These are phyloP conservation scores for Panthera uncia DNA, from an alignment of 2,113 vertebrate genomes.

Conservation along the genomic window DNA sequence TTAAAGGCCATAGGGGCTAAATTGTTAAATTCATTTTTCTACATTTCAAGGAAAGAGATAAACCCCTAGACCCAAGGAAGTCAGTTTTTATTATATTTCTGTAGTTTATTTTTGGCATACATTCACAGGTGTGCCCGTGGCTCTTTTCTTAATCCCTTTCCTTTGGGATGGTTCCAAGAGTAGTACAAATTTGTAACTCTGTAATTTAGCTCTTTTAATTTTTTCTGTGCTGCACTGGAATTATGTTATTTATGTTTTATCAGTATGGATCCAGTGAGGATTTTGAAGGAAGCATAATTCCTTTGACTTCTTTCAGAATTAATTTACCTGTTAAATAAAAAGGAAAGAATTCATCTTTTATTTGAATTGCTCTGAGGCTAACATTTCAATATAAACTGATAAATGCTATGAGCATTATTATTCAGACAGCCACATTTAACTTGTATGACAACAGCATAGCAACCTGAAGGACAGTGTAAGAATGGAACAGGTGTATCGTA, in stretches of 20 bases:
- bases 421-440: slow-evolving; percentile 67
- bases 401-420: slow-evolving; percentile 66
- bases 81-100: slow-evolving; percentile 75
- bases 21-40: slow-evolving; percentile 80
- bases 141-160: slow-evolving; percentile 79
- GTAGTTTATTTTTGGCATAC: slow-evolving; percentile 79
- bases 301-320: slow-evolving; percentile 76
- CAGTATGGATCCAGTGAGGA: slow-evolving; percentile 78
- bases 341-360: slow-evolving; percentile 71
- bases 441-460: slow-evolving; percentile 40
- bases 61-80: slow-evolving; percentile 73
- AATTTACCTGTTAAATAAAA: slow-evolving; percentile 79
- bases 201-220: slow-evolving; percentile 80
- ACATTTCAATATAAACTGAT: slow-evolving; percentile 78
- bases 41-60: slow-evolving; percentile 75
- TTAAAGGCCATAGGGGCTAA: slow-evolving; percentile 77
- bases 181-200: slow-evolving; percentile 71
- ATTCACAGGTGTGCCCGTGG: slow-evolving; percentile 78
- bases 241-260: slow-evolving; percentile 80
- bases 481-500: neutral
- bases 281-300: slow-evolving; percentile 77
- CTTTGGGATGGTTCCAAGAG: slow-evolving; percentile 77
- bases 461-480: slow-evolving; percentile 15
- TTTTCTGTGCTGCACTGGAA: slow-evolving; percentile 73
- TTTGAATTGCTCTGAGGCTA: slow-evolving; percentile 76